Evolutionary conservation across 37 sponge, comb jelly and placozoan genomes (phyloP).

Genomic region (Eunapius fragilis): DNA sequence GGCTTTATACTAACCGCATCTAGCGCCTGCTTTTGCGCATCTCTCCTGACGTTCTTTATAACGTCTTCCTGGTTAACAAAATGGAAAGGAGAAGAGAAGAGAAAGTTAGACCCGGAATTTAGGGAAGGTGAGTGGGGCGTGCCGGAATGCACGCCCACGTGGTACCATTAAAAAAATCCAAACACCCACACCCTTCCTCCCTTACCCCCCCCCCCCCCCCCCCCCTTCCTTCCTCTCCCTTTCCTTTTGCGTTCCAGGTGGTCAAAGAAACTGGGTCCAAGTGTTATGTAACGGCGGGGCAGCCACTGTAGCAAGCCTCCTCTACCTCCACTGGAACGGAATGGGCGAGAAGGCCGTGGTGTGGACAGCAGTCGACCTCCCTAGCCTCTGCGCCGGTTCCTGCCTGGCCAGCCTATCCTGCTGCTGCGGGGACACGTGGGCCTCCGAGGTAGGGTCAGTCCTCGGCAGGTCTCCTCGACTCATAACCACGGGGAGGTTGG

Average conservation of each 20-base stretch:
- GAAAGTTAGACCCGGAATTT: conserved; percentile 53
- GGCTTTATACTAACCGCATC: conserved; percentile 73
- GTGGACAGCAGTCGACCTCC: background rate
- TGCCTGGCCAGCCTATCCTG: conserved; percentile 70
- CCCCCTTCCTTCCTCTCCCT: background rate
- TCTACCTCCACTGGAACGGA: conserved; percentile 47
- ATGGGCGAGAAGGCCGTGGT: conserved; percentile 44
- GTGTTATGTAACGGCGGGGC: conserved; percentile 91
- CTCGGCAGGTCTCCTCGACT: conserved; percentile 75
- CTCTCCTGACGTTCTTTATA: conserved; percentile 80
- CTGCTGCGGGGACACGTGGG: conserved; percentile 96
- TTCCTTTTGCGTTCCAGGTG: conserved; percentile 44
- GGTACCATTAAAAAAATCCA: background rate
- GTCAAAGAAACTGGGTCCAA: conserved; percentile 84
- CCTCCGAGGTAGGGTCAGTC: conserved; percentile 91
- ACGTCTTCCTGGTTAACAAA: conserved; percentile 87
- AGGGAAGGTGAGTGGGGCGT: conserved; percentile 36
- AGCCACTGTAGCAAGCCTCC: conserved; percentile 56
- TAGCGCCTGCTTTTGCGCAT: conserved; percentile 66
- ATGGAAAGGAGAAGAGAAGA: conserved; percentile 71
- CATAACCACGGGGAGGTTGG: conserved; percentile 67
- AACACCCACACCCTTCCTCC: background rate
- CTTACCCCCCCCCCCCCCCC: background rate
- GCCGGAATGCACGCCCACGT: background rate
- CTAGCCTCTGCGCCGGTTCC: conserved; percentile 45